Evolutionary conservation across 2,888 invertebrate species (phyloP), one percentile per base, ranked within the genome.

Genomic region (Corbicula japonica): DNA sequence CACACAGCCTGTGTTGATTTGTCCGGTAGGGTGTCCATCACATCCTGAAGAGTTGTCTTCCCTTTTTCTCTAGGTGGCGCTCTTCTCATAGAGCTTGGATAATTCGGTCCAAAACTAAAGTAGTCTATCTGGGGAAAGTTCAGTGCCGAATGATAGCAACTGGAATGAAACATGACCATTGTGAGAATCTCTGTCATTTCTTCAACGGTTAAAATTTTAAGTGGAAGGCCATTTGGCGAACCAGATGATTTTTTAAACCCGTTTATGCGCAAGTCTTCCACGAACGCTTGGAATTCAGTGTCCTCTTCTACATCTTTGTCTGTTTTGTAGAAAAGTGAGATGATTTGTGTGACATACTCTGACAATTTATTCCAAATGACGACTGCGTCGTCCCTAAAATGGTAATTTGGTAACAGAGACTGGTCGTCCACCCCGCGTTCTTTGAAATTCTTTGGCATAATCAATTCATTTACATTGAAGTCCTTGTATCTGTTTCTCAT

Each of bases 121-220:
- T 83, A 83, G 70, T 83, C 83, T 48, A 75, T 41, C 61, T 83
- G 83, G 10, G 77, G 65, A 62, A 80, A 83, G 65, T 83, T 83
- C 52, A 83, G 28, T 1, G 83, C 71, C 26, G 80, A 54, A 66
- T 83, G 83, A 30, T 71, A 83, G 28, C 72, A 76, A 34, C 80
- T 80, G 4, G 76, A 62, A 50, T 75, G 66, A 58, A 74, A 83
- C 12, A 83, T 78, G 46, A 80, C 73, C 65, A 76, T 80, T 32
- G 80, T 62, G 6, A 78, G 38, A 38, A 80, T 54, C 56, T 83
- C 83, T 0, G 65, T 58, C 34, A 83, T 21, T 41, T 80, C 69
- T 23, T 38, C 44, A 6, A 77, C 6, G 18, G 74, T 72, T 35
- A 60, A 41, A 18, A 83, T n/a, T 46, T 75, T 75, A 1, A 38